Evolutionary conservation across 1,140 invertebrate genomes (phyloP).

Genomic region (Zaprionus kolodkinae): DNA sequence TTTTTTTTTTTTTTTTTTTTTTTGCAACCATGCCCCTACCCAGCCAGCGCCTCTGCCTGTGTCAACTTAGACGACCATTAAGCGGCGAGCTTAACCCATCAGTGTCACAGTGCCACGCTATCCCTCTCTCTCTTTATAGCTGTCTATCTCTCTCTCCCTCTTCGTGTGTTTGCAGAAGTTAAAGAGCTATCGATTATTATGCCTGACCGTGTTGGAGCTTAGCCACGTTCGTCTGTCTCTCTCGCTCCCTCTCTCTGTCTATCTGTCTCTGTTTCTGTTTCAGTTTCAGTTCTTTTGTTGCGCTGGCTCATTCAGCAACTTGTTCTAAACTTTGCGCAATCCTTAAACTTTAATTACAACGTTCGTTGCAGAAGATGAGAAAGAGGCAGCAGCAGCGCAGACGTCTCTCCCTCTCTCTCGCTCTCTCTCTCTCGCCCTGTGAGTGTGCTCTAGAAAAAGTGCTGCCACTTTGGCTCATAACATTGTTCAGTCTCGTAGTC

Average conservation of each 20-base stretch:
- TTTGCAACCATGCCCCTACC: background rate
- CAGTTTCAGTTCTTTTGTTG: constrained; percentile 41
- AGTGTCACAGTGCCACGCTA: constrained; percentile 49
- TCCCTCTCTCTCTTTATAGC: too few relatives aligned
- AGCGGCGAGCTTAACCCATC: constrained; percentile 75
- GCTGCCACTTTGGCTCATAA: constrained; percentile 72
- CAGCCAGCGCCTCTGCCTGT: constrained; percentile 17
- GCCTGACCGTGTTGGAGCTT: constrained; percentile 9
- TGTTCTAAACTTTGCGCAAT: constrained; percentile 58
- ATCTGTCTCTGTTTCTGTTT: constrained; percentile 23
- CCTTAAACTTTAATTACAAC: constrained; percentile 79
- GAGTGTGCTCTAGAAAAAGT: constrained; percentile 70
- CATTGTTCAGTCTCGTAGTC: constrained; percentile 54
- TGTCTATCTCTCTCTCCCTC: background rate
- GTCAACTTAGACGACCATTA: constrained; percentile 76
- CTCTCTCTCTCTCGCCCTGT: background rate
- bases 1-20: background rate
- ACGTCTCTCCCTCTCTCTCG: too few relatives aligned
- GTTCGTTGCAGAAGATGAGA: constrained; percentile 15
- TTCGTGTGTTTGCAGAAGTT: constrained; percentile 49
- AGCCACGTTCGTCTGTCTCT: background rate
- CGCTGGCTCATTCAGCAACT: constrained; percentile 16
- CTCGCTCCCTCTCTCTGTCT: background rate
- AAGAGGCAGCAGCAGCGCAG: background rate
- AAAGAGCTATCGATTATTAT: constrained; percentile 74